A percentile compares a stretch with the other conserved stretches of the same genome.
Evolutionary conservation across 2,888 invertebrate species (phyloP).

Genomic region (Linyphia triangularis): DNA sequence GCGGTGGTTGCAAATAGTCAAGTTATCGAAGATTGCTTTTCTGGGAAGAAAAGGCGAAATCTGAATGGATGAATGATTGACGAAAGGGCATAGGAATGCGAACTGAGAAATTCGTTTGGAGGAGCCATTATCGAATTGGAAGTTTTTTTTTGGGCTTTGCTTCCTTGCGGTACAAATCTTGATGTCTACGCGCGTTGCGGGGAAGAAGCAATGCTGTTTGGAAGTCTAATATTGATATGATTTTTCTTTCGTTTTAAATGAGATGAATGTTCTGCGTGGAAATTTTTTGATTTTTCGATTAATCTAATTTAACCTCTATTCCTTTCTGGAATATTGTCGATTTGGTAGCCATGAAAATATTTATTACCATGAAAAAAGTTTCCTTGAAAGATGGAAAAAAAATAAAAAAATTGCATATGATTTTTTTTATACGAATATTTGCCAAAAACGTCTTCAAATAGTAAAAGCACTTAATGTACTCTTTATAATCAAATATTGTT

Average conservation of each 20-base stretch:
- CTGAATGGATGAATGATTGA: constrained; percentile 73
- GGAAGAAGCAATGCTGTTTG: constrained; percentile 12
- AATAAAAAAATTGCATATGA: too few relatives aligned
- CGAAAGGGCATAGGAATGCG: constrained; percentile 57
- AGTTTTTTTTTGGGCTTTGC: neutral
- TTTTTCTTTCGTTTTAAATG: constrained; percentile 54
- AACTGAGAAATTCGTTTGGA: constrained; percentile 60
- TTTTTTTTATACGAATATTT: too few relatives aligned
- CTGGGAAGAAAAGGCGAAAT: constrained; percentile 47
- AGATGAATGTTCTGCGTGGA: constrained; percentile 35
- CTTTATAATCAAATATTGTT: too few relatives aligned
- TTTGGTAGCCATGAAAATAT: neutral
- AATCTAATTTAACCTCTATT: constrained; percentile 5
- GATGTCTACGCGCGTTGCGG: neutral
- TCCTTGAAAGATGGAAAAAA: too few relatives aligned
- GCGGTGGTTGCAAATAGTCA: constrained; percentile 56
- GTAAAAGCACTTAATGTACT: too few relatives aligned
- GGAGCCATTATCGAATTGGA: constrained; percentile 73
- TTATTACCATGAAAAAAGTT: too few relatives aligned
- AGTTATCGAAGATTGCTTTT: constrained; percentile 74
- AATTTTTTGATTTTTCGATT: constrained; percentile 48
- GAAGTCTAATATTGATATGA: constrained; percentile 66
- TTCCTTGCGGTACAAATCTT: constrained; percentile 11
- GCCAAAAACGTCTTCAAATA: too few relatives aligned
- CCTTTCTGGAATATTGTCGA: neutral